phyloP scores from a whole-genome alignment of 2,888 invertebrate genomes.

The Ophion ventricosus region DNA sequence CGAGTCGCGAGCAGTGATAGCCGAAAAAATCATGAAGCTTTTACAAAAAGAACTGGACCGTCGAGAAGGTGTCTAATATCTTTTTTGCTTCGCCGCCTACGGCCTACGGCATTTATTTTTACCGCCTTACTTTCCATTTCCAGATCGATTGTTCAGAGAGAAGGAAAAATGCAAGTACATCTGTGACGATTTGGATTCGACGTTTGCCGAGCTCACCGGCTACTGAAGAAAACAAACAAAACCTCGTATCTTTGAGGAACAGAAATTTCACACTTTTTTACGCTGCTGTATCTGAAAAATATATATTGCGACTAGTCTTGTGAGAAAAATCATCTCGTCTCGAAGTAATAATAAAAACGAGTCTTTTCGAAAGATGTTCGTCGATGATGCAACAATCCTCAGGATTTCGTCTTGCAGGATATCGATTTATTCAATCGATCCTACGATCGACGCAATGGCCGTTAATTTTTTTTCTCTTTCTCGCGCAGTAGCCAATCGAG shows the following conservation, averaged over 20 bases:
- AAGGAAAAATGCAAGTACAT: slow-evolving; percentile 93
- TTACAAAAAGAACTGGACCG: slow-evolving; percentile 89
- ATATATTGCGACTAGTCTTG: background rate
- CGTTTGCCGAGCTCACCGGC: slow-evolving; percentile 90
- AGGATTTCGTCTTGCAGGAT: slow-evolving; percentile 72
- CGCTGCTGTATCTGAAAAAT: slow-evolving; percentile 6
- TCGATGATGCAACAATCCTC: slow-evolving; percentile 3
- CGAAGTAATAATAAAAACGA: slow-evolving; percentile 5
- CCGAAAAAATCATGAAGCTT: slow-evolving; percentile 89
- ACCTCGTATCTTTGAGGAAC: slow-evolving; percentile 5
- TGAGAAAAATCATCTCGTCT: background rate
- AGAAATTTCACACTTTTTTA: slow-evolving; percentile 59
- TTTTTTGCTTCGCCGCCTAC: background rate
- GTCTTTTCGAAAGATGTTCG: background rate
- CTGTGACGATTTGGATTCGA: slow-evolving; percentile 90
- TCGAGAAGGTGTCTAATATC: slow-evolving; percentile 87
- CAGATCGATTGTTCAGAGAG: slow-evolving; percentile 92
- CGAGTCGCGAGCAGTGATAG: slow-evolving; percentile 89
- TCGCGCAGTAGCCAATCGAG: slow-evolving; percentile 49
- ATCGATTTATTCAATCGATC: slow-evolving; percentile 81
- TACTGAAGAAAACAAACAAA: slow-evolving; percentile 84
- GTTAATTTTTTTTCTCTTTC: slow-evolving; percentile 65
- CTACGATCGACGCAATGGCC: slow-evolving; percentile 79
- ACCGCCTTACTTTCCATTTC: slow-evolving; percentile 80
- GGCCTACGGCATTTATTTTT: slow-evolving; percentile 17